Conservation (phyloP, 1,140 invertebrate genomes). For the Muscidifurax raptorellus region DNA sequence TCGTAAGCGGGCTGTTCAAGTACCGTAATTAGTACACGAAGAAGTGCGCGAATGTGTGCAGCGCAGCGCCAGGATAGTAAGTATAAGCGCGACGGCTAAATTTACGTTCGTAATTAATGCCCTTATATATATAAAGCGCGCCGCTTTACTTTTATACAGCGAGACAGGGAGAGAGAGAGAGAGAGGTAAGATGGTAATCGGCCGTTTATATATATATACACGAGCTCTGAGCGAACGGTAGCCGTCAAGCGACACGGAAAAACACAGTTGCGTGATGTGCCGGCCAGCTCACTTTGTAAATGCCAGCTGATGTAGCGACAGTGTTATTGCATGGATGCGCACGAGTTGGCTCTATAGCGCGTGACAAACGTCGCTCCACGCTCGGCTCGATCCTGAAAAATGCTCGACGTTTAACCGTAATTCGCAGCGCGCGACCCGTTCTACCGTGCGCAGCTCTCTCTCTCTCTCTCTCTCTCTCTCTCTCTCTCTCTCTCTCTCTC, state of each 20-base stretch:
- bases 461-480: too few species aligned
- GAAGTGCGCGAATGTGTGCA: conserved; percentile 7
- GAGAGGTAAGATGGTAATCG: conserved; percentile 2
- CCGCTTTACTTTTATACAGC: neutral
- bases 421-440: neutral
- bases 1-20: neutral
- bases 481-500: too few species aligned
- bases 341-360: neutral
- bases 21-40: conserved; percentile 13
- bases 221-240: neutral
- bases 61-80: neutral
- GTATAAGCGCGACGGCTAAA: conserved; percentile 13
- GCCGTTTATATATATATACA: too few species aligned
- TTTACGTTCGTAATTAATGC: conserved; percentile 22
- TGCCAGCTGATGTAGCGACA: neutral
- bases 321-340: neutral
- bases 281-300: neutral
- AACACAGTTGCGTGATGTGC: neutral
- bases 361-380: neutral
- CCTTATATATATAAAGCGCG: conserved; percentile 4
- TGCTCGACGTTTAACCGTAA: neutral
- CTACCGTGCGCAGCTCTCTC: too few species aligned
- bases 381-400: neutral
- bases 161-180: too few species aligned
- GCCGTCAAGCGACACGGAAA: neutral